Base-by-base conservation (phyloP, 2,888 invertebrate genomes). In the Lithodes maja region DNA sequence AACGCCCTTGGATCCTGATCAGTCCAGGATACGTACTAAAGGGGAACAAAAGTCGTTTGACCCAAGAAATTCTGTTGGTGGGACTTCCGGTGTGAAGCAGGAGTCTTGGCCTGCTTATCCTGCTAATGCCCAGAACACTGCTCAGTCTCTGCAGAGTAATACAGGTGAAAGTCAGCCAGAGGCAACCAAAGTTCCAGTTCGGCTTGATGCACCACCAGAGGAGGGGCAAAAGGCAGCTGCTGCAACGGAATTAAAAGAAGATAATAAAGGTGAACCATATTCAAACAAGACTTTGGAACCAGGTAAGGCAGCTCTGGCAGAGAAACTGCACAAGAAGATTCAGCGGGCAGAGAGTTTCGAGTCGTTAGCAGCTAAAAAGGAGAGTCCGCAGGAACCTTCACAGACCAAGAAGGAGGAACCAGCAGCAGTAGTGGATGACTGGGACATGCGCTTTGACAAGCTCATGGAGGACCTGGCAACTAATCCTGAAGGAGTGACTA, bases 401-500 rank as follows among this genome's bases (percentile, higher is more conserved):
- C 50, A 50, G n/a, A 49, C 68, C 52, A 83, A 83, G 61, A 84
- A 90, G 82, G 74, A 85, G 54, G 81, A 82, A n/a, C 33, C 61
- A 75, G 61, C 81, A 61, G 80, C 68, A 55, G 33, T 49, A 49
- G 15, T 69, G 9, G 85, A 79, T 52, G 87, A 91, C 50, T 86
- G 89, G 83, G 86, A 86, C 17, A 52, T 61, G 50, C 78, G 87
- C 53, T 87, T 91, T 55, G 85, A 82, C 52, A 91, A 90, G 80
- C 80, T 91, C 52, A n/a, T 91, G 61, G 86, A 81, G 9, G 91
- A 91, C 55, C 74, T 91, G 7, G 90, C 90, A 52, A 33, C 81
- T 3, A 90, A 91, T 84, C 85, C 86, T 53, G 91, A 91, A 49
- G 83, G 86, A 3, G 87, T 90, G 12, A 89, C 89, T 49, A 91